Base-by-base conservation (phyloP, 2,888 invertebrate species). In the Philaethria dido region DNA sequence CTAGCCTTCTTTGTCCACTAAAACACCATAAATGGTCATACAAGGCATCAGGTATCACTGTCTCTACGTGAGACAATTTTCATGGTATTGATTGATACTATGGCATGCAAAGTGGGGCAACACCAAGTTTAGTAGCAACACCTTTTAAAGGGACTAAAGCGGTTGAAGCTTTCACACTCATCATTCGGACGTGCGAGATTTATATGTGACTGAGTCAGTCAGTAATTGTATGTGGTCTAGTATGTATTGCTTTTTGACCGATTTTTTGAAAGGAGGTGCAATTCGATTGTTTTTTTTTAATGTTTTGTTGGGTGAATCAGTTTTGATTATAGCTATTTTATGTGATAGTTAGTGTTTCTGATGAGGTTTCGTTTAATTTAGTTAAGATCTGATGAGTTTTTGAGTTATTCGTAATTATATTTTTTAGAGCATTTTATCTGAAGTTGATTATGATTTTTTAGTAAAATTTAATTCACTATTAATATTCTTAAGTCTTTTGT, bases 51-150 rank as follows among this genome's bases (percentile, higher is more conserved):
- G 16, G 16, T 13, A 29, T 33, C 52, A 33, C 29, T 55, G 55
- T 39, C 42, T 14, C 18, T 25, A 42, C 57, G 57, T 42, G 57
- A 25, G 42, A 57, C 57, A 57, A 57, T 57, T 57, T 57, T 42
- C 42, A 42, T 57, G 57, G 57, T 11, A 16, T 57, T 3, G 8
- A 57, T 25, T n/a, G 25, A 22, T 11, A 22, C 22, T 8, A 25
- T 57, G 57, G 42, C 42, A 57, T 57, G 57, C 52, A 52, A 52
- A 52, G 52, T 52, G 16, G 52, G 29, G n/a, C 52, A 52, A 16
- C 29, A 33, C 52, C 52, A n/a, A 33, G 52, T 52, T 16, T 52
- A 52, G 52, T 29, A 52, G 29, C 33, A 52, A 52, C 42, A 39
- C 57, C 57, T 57, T 57, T 57, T 57, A 57, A 57, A 57, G 57